Percentiles rank a stretch among this genome's conserved stretches.
Evolutionary conservation across 2,797 vertebrate species (phyloP).

Genomic region (Alcedo atthis): DNA sequence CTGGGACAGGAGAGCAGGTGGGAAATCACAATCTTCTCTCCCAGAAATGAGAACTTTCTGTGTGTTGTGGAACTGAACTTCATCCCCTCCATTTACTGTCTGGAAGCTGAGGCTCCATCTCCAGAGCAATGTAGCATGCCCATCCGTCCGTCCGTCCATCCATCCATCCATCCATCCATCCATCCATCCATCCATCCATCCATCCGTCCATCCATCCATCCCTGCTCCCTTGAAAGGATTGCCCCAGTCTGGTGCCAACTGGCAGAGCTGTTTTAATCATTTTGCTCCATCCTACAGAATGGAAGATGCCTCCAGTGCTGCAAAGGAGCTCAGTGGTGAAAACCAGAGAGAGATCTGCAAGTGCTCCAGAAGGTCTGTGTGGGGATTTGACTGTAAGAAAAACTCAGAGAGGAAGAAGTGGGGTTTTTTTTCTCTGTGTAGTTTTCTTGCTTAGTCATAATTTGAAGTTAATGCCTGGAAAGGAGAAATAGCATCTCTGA

Average conservation of each 20-base stretch:
- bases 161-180: too few species aligned
- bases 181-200: too few species aligned
- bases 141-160: too few species aligned
- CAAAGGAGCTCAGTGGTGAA: neutral
- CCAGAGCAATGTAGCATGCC: neutral
- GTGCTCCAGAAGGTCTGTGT: neutral
- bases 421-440: neutral
- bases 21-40: neutral
- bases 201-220: too few species aligned
- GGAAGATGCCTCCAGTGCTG: neutral
- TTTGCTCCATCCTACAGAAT: neutral
- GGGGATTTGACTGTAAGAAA: neutral
- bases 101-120: neutral
- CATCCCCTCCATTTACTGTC: neutral
- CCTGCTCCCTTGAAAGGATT: neutral
- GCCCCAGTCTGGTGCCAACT: neutral
- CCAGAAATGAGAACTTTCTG: neutral
- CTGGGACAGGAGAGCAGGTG: neutral
- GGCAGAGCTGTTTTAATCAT: neutral
- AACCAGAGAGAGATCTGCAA: neutral
- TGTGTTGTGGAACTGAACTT: neutral
- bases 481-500: constrained; percentile 8
- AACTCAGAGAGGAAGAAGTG: neutral
- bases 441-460: neutral
- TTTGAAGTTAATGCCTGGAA: neutral